These are phyloP conservation scores for Labeo rohita DNA, from an alignment of 2,113 vertebrate species.

Conservation along the genomic window DNA sequence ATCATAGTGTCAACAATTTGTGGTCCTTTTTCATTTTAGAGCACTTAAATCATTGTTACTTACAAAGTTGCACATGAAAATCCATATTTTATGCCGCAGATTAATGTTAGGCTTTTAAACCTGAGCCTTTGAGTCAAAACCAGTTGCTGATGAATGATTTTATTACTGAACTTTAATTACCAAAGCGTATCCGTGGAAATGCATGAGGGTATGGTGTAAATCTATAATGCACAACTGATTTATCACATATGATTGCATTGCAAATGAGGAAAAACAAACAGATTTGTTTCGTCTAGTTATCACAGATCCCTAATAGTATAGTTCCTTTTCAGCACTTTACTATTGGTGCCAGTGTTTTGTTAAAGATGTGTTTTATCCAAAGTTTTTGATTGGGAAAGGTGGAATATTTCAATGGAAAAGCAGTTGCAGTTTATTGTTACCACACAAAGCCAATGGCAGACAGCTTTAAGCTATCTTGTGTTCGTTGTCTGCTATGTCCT, in stretches of 20 bases:
- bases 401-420: background rate
- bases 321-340: background rate
- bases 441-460: background rate
- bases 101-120: slow-evolving; percentile 1
- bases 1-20: slow-evolving; percentile 27
- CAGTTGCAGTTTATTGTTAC: background rate
- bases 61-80: background rate
- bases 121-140: slow-evolving; percentile 5
- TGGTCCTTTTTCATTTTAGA: background rate
- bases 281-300: background rate
- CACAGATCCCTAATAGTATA: background rate
- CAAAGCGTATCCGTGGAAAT: background rate
- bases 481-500: background rate
- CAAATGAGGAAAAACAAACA: background rate
- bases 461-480: background rate
- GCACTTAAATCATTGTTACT: slow-evolving; percentile 13
- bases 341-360: background rate
- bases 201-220: slow-evolving; percentile 8
- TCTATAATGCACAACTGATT: slow-evolving; percentile 19
- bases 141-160: slow-evolving; percentile 9
- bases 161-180: slow-evolving; percentile 33
- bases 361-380: background rate
- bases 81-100: background rate
- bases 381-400: background rate
- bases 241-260: background rate